Conservation (phyloP, 2,113 vertebrate genomes). For the Pipra filicauda region DNA sequence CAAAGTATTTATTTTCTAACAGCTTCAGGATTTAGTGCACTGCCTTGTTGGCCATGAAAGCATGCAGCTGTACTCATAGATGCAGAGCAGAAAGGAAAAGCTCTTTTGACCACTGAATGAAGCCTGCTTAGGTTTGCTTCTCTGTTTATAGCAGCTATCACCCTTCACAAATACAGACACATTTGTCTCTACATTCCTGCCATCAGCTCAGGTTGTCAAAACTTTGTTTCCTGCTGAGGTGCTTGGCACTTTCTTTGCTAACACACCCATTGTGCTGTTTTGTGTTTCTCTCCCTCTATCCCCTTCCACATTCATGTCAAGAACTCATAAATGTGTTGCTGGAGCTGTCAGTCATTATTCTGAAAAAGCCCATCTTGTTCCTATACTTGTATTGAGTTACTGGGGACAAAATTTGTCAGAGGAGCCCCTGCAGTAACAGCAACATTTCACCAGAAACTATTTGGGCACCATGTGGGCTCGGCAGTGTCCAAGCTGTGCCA, state of each 20-base stretch:
- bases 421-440: not conserved
- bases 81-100: not conserved
- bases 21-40: not conserved
- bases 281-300: not conserved
- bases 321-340: not conserved
- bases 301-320: not conserved
- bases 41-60: not conserved
- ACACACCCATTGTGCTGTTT: not conserved
- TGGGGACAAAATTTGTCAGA: not conserved
- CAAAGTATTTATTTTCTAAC: not conserved
- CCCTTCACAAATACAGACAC: not conserved
- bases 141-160: not conserved
- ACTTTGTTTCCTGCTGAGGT: not conserved
- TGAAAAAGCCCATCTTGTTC: not conserved
- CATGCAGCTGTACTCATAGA: not conserved
- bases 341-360: not conserved
- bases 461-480: rapidly evolving
- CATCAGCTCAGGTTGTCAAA: conserved; percentile 33
- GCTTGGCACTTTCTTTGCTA: not conserved
- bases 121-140: not conserved
- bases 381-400: not conserved
- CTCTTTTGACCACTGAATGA: not conserved
- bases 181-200: not conserved
- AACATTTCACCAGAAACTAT: not conserved
- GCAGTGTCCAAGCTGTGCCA: not conserved